Evolutionary conservation across 2,888 invertebrate genomes (phyloP).

Genomic region (Caenorhabditis parvicauda): DNA sequence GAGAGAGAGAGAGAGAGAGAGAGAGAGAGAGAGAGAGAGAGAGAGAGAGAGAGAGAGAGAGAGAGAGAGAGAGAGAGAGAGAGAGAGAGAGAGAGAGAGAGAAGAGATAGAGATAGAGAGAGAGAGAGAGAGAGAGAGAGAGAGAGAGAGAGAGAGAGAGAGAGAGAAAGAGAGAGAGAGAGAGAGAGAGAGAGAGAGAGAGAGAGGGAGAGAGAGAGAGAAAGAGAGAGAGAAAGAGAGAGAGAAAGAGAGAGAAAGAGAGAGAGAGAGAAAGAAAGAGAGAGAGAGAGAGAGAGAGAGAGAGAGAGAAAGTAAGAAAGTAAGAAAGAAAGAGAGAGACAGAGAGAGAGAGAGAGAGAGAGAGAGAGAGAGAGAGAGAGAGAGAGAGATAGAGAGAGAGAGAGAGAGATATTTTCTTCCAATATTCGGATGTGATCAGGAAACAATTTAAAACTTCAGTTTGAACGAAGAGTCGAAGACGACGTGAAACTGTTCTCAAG

Average conservation of each 20-base stretch:
- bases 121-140: neutral
- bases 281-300: neutral
- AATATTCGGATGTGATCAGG: neutral
- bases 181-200: slow-evolving; percentile 1
- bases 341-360: neutral
- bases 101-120: slow-evolving; percentile 3
- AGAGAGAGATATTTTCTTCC: neutral
- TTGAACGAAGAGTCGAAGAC: too few relatives aligned
- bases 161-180: neutral
- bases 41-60: too few relatives aligned
- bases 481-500: too few relatives aligned
- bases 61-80: too few relatives aligned
- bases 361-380: neutral
- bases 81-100: too few relatives aligned
- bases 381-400: neutral
- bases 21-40: too few relatives aligned
- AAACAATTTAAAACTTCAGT: slow-evolving; percentile 1
- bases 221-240: slow-evolving; percentile 1
- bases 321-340: neutral
- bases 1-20: too few relatives aligned
- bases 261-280: neutral
- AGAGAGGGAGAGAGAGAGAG: neutral
- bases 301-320: neutral
- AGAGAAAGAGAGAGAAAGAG: neutral
- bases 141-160: neutral